A percentile compares a stretch with the other conserved stretches of the same genome.
Conservation (phyloP, 2,888 invertebrate species). For the Teinopalpus imperialis region DNA sequence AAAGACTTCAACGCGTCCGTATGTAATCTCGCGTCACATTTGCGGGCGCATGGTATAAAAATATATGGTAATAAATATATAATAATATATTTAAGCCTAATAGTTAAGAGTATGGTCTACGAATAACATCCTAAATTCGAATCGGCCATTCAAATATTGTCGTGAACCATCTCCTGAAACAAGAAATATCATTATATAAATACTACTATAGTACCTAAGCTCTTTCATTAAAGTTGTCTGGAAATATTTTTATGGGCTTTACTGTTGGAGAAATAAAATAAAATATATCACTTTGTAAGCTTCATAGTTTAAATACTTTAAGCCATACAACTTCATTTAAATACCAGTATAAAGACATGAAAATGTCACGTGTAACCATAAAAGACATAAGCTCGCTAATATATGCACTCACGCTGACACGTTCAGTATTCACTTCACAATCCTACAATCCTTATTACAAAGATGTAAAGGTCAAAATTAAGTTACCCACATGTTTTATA, state of each 20-base stretch:
- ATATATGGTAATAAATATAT: too few relatives aligned
- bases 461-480: slow-evolving; percentile 26
- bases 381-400: slow-evolving; percentile 35
- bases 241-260: too few relatives aligned
- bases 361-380: slow-evolving; percentile 34
- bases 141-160: too few relatives aligned
- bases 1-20: slow-evolving; percentile 44
- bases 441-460: slow-evolving; percentile 18
- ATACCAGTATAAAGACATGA: slow-evolving; percentile 36
- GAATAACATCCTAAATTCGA: too few relatives aligned
- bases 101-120: too few relatives aligned
- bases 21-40: slow-evolving; percentile 15
- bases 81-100: too few relatives aligned
- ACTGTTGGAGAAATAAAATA: neutral
- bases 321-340: slow-evolving; percentile 21
- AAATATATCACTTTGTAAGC: slow-evolving; percentile 3
- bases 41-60: too few relatives aligned
- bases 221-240: too few relatives aligned
- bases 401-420: slow-evolving; percentile 27
- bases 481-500: neutral
- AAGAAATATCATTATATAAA: too few relatives aligned
- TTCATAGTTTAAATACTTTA: slow-evolving; percentile 10
- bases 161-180: too few relatives aligned
- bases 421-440: neutral
- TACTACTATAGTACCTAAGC: too few relatives aligned